phyloP scores from a whole-genome alignment of 1,140 invertebrate species.

The Propsilocerus akamusi region DNA sequence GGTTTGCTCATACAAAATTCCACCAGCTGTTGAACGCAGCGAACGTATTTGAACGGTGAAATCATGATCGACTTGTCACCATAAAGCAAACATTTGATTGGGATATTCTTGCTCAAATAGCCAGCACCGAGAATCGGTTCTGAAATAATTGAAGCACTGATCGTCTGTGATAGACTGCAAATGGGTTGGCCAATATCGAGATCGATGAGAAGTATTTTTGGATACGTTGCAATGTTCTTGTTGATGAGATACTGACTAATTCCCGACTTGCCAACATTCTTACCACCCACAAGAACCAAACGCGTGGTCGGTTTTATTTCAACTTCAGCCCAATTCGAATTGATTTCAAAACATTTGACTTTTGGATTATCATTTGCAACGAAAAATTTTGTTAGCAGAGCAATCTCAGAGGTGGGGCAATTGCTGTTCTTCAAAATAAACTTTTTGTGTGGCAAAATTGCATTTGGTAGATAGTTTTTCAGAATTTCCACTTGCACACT shows the following conservation, averaged over 20 bases:
- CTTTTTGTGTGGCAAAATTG: constrained; percentile 22
- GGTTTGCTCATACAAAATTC: constrained; percentile 14
- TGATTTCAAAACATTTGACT: constrained; percentile 17
- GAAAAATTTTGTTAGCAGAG: constrained; percentile 16
- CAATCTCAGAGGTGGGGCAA: constrained; percentile 11
- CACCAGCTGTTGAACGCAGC: constrained; percentile 25
- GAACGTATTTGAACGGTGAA: constrained; percentile 29
- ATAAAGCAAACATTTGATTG: constrained; percentile 24
- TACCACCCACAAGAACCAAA: constrained; percentile 39
- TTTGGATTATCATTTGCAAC: constrained; percentile 9
- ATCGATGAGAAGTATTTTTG: constrained; percentile 40
- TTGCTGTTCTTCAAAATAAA: background rate
- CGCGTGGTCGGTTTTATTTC: constrained; percentile 10
- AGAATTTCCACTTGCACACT: constrained; percentile 12
- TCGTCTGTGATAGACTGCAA: constrained; percentile 42
- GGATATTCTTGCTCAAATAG: constrained; percentile 24
- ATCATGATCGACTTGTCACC: constrained; percentile 29
- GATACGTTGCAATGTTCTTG: constrained; percentile 24
- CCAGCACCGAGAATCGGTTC: constrained; percentile 49
- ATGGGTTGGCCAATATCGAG: constrained; percentile 65
- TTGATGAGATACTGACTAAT: constrained; percentile 43
- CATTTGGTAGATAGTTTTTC: constrained; percentile 21
- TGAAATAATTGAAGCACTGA: constrained; percentile 37
- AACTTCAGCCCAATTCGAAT: constrained; percentile 17
- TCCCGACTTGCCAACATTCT: constrained; percentile 58